A percentile compares a stretch with the other conserved stretches of the same genome.
These are phyloP conservation scores for Lates japonicus DNA, from an alignment of 2,797 vertebrate genomes.

Conservation along the genomic window DNA sequence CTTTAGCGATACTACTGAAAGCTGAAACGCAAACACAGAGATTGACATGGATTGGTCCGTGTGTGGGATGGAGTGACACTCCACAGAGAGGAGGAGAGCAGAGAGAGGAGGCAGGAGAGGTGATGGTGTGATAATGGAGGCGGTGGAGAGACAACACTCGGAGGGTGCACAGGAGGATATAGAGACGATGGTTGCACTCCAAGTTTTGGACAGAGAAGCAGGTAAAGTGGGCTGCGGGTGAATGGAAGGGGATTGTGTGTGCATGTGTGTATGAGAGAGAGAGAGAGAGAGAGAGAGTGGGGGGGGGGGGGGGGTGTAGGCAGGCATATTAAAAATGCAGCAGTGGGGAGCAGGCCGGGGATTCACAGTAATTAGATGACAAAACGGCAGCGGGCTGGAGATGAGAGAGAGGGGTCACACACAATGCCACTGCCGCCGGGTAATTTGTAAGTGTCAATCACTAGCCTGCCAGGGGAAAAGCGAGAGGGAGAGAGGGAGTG, in stretches of 20 bases:
- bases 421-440: slow-evolving; percentile 96
- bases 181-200: slow-evolving; percentile 65
- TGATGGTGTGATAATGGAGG: slow-evolving; percentile 75
- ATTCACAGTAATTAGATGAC: slow-evolving; percentile 99
- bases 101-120: slow-evolving; percentile 61
- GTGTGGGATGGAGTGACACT: slow-evolving; percentile 75
- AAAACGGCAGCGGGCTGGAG: slow-evolving; percentile 98
- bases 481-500: slow-evolving; percentile 56
- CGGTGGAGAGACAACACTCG: slow-evolving; percentile 68
- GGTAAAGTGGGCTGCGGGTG: slow-evolving; percentile 76
- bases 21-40: slow-evolving; percentile 68
- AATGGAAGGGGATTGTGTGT: slow-evolving; percentile 34
- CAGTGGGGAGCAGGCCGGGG: slow-evolving; percentile 96
- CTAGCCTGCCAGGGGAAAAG: slow-evolving; percentile 90
- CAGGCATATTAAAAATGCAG: slow-evolving; percentile 99
- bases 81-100: slow-evolving; percentile 57
- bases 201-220: slow-evolving; percentile 70
- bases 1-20: slow-evolving; percentile 57
- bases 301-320: too few relatives aligned
- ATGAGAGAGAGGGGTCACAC: slow-evolving; percentile 99
- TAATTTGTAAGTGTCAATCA: slow-evolving; percentile 99
- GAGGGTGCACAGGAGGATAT: slow-evolving; percentile 57
- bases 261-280: slow-evolving; percentile 31
- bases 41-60: slow-evolving; percentile 58
- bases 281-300: slow-evolving; percentile 37